Conservation (phyloP, 1,140 invertebrate genomes). For the Macrobrachium nipponense region DNA sequence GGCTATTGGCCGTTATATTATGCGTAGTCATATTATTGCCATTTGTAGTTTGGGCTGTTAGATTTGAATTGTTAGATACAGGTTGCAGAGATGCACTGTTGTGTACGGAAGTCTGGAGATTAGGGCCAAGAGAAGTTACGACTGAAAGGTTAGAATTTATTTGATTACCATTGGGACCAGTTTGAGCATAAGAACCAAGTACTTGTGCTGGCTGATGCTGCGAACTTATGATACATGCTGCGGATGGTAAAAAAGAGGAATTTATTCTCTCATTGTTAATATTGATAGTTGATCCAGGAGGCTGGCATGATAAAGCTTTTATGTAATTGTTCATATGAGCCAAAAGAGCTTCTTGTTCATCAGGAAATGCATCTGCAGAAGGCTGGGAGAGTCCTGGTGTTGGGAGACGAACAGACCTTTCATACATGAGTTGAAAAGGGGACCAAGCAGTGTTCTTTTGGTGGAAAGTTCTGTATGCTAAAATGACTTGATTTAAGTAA, state of each 20-base stretch:
- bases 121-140: conserved; percentile 18
- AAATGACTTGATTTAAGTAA: conserved; percentile 36
- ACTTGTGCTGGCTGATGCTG: conserved; percentile 28
- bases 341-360: conserved; percentile 43
- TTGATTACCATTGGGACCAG: conserved; percentile 32
- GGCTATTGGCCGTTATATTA: conserved; percentile 18
- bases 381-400: not conserved
- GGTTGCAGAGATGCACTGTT: conserved; percentile 36
- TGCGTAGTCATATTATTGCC: conserved; percentile 20
- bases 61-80: conserved; percentile 9
- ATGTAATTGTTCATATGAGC: conserved; percentile 45
- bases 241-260: not conserved
- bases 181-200: conserved; percentile 34
- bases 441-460: conserved; percentile 32
- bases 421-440: conserved; percentile 44
- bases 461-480: conserved; percentile 48
- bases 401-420: conserved; percentile 32
- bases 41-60: conserved; percentile 20
- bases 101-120: not conserved
- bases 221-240: conserved; percentile 5
- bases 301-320: conserved; percentile 36
- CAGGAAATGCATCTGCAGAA: conserved; percentile 23
- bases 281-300: conserved; percentile 17
- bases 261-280: not conserved
- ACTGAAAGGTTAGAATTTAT: conserved; percentile 26